phyloP scores from a whole-genome alignment of 1,140 invertebrate genomes.

The Platorchestia sp. region DNA sequence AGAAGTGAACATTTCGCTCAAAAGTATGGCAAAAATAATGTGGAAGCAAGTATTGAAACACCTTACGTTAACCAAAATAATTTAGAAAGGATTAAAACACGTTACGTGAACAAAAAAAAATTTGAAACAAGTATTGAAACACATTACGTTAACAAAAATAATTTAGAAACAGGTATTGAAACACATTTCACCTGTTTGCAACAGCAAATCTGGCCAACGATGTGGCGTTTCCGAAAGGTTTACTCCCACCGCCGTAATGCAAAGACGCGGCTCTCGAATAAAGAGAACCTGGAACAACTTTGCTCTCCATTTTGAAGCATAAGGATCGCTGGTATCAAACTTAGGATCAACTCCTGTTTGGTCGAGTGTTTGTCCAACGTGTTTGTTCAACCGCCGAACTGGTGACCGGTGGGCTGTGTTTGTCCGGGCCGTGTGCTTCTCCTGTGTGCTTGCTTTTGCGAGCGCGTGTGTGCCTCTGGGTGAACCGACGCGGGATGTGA shows the following conservation, averaged over 20 bases:
- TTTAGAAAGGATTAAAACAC: no score
- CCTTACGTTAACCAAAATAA: no score
- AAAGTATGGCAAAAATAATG: no score
- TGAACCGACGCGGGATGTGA: neutral
- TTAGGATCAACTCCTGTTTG: slow-evolving; percentile 28
- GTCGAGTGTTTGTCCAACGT: slow-evolving; percentile 17
- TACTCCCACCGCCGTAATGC: neutral
- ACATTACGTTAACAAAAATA: no score
- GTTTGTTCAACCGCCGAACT: slow-evolving; percentile 22
- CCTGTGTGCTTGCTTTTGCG: neutral
- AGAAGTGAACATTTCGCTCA: no score
- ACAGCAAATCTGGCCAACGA: neutral
- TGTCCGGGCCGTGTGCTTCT: neutral
- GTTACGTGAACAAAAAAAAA: no score
- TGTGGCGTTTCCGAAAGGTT: neutral
- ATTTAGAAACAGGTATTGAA: no score
- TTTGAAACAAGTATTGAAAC: no score
- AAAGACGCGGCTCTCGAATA: neutral
- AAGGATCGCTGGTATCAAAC: slow-evolving; percentile 40
- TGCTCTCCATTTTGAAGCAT: slow-evolving; percentile 44
- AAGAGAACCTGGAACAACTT: slow-evolving; percentile 4
- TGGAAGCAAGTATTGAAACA: no score
- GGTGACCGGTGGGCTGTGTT: slow-evolving; percentile 32
- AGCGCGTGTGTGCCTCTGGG: slow-evolving; percentile 10
- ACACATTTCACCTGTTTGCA: neutral